phyloP scores from a whole-genome alignment of 1,140 invertebrate genomes.

The Rhopalosiphum maidis region DNA sequence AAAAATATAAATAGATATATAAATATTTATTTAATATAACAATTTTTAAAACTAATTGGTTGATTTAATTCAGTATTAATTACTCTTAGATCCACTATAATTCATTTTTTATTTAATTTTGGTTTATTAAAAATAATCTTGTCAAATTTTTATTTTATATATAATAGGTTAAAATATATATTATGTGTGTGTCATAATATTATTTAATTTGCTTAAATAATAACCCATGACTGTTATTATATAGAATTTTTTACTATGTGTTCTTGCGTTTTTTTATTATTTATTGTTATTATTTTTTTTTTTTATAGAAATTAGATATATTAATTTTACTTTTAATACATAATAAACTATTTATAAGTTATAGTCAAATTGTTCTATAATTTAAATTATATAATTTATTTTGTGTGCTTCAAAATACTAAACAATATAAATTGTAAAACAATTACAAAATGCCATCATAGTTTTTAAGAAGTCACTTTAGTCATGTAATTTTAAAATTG shows the following conservation, averaged over 20 bases:
- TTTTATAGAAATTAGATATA: conserved; percentile 34
- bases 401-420: background rate
- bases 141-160: background rate
- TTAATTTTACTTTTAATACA: conserved; percentile 16
- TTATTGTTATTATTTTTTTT: conserved; percentile 33
- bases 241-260: conserved; percentile 21
- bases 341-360: conserved; percentile 17
- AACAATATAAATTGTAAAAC: background rate
- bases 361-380: conserved; percentile 7
- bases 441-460: background rate
- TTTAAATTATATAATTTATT: conserved; percentile 27
- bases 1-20: background rate
- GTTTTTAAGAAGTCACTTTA: background rate
- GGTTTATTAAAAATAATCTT: background rate
- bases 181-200: conserved; percentile 15
- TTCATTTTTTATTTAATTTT: background rate
- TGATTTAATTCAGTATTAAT: background rate
- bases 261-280: conserved; percentile 23
- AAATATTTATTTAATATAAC: background rate
- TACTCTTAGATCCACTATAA: background rate
- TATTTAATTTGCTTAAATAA: conserved; percentile 24
- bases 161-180: too few species aligned
- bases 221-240: conserved; percentile 33
- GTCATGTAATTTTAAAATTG: conserved; percentile 35
- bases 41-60: background rate